Conservation (phyloP, 2,113 vertebrate species). For the Nerophis lumbriciformis region DNA sequence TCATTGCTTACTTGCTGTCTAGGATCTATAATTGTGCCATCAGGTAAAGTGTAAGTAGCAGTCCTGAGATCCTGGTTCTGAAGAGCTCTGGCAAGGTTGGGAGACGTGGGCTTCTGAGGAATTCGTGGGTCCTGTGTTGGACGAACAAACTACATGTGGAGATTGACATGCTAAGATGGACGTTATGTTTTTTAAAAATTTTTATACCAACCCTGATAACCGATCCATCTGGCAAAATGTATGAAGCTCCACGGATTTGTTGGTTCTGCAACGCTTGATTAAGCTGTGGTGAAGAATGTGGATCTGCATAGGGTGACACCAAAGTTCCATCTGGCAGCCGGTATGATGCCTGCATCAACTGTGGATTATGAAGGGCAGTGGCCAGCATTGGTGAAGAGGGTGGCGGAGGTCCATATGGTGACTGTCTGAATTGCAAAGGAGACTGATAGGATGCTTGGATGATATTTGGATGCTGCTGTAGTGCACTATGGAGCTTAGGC, state of each 20-base stretch:
- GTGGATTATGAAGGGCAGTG: conserved; percentile 59
- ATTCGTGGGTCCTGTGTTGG: conserved; percentile 47
- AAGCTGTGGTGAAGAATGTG: conserved; percentile 58
- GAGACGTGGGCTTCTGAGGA: conserved; percentile 52
- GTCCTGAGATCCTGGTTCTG: conserved; percentile 58
- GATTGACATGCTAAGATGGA: neutral
- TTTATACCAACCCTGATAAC: conserved; percentile 47
- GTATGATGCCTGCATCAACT: conserved; percentile 62
- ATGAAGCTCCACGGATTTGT: conserved; percentile 63
- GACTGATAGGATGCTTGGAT: conserved; percentile 61
- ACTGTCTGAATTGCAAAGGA: conserved; percentile 44
- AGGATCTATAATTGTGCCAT: conserved; percentile 58
- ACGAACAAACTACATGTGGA: neutral
- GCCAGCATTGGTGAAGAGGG: conserved; percentile 61
- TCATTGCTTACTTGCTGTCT: conserved; percentile 52
- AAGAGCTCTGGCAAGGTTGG: conserved; percentile 66
- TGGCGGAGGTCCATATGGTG: conserved; percentile 44
- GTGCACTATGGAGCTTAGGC: conserved; percentile 60
- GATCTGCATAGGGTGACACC: conserved; percentile 47
- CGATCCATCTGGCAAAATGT: conserved; percentile 62
- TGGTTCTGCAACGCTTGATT: conserved; percentile 64
- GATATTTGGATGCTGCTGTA: conserved; percentile 65
- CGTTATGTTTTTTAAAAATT: neutral
- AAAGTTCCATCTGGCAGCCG: conserved; percentile 60
- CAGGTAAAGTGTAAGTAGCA: conserved; percentile 68